Conservation (phyloP, 1,140 invertebrate species). For the Cylas formicarius region DNA sequence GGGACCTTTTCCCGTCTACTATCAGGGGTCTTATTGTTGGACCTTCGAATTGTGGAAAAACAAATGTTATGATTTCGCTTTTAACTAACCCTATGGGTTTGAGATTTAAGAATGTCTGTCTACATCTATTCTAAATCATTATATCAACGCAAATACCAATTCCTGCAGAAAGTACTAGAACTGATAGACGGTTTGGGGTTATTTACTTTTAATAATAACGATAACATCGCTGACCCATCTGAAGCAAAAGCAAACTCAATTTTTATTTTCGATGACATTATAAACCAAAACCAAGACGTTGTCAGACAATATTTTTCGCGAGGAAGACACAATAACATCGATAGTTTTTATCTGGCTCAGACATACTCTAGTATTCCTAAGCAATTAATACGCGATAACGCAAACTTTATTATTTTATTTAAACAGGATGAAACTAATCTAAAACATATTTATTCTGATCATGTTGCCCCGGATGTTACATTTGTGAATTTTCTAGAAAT, state of each 20-base stretch:
- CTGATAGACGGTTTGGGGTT: too few species aligned
- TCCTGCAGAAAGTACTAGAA: too few species aligned
- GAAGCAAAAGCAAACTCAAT: conserved; percentile 31
- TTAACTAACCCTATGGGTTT: too few species aligned
- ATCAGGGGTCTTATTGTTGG: too few species aligned
- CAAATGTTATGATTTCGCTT: too few species aligned
- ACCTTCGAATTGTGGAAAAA: too few species aligned
- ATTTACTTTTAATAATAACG: too few species aligned
- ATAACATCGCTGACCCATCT: too few species aligned
- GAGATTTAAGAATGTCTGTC: too few species aligned
- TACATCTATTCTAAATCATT: too few species aligned
- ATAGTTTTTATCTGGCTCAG: conserved; percentile 37
- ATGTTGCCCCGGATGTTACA: conserved; percentile 35
- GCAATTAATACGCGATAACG: conserved; percentile 39
- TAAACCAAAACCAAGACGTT: conserved; percentile 35
- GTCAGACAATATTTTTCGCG: conserved; percentile 36
- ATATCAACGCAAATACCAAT: too few species aligned
- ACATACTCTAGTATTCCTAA: conserved; percentile 39
- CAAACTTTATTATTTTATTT: conserved; percentile 37
- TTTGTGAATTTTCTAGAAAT: conserved; percentile 32
- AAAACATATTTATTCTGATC: conserved; percentile 38
- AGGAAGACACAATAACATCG: conserved; percentile 33
- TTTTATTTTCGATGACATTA: conserved; percentile 38
- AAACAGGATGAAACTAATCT: conserved; percentile 40
- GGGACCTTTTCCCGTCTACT: too few species aligned